phyloP scores from a whole-genome alignment of 2,113 vertebrate genomes.

The Miniopterus natalensis region DNA sequence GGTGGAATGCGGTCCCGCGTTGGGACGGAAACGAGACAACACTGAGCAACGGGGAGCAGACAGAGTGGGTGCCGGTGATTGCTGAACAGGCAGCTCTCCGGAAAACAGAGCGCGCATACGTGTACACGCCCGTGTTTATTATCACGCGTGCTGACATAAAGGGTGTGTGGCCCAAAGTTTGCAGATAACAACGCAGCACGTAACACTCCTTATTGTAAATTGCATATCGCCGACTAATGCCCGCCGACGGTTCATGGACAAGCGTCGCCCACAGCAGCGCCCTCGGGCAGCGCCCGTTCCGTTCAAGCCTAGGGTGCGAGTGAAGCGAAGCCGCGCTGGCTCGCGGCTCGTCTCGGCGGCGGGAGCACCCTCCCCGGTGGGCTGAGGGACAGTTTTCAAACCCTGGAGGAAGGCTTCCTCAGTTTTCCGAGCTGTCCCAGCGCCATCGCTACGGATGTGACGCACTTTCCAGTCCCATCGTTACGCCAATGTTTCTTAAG shows the following conservation, averaged over 20 bases:
- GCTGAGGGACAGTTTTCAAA: not conserved
- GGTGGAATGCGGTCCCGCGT: too few relatives aligned
- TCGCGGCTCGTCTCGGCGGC: not conserved
- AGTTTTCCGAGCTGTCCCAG: accelerated
- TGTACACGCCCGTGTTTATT: not conserved
- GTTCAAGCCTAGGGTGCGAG: not conserved
- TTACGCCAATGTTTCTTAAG: not conserved
- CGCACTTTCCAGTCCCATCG: not conserved
- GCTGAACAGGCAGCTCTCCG: not conserved
- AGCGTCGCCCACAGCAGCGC: accelerated
- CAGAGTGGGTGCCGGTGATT: not conserved
- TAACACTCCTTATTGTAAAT: accelerated
- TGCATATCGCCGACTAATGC: accelerated
- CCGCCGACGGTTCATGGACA: accelerated
- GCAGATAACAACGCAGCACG: accelerated
- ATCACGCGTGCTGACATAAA: not conserved
- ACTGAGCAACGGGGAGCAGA: not conserved
- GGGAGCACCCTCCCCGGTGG: accelerated
- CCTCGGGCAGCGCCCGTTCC: accelerated
- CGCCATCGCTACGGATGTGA: accelerated
- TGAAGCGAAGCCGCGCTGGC: too few relatives aligned
- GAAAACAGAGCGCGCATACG: accelerated
- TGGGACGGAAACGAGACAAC: accelerated
- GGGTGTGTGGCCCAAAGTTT: not conserved
- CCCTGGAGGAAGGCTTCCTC: not conserved